phyloP scores from a whole-genome alignment of 2,113 vertebrate species.

The Cynoglossus semilaevis region DNA sequence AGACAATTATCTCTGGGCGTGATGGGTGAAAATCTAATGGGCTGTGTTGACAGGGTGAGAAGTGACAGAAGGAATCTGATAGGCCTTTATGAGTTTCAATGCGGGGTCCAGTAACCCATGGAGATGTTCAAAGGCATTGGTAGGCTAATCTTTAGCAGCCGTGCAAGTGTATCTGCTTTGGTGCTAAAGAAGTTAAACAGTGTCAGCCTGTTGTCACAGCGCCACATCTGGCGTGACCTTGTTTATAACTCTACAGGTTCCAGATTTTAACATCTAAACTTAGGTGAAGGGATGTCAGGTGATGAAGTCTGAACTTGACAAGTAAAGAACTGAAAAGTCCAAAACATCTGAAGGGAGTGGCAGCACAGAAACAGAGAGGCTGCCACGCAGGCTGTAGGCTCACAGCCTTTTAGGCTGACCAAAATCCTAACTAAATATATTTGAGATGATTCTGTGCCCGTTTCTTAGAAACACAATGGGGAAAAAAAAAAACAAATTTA shows the following conservation, averaged over 20 bases:
- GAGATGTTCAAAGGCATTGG: not conserved
- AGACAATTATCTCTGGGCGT: not conserved
- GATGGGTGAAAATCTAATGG: not conserved
- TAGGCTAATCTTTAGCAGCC: not conserved
- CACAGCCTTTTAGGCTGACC: constrained; percentile 3
- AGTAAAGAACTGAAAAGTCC: constrained; percentile 2
- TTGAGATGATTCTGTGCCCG: constrained; percentile 24
- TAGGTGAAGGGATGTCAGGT: constrained; percentile 2
- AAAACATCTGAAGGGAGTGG: constrained; percentile 15
- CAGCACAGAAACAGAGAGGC: not conserved
- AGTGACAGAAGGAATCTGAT: not conserved
- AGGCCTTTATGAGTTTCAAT: not conserved
- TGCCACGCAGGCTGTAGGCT: constrained; percentile 13
- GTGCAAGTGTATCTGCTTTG: not conserved
- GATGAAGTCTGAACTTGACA: constrained; percentile 5
- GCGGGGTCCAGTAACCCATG: not conserved
- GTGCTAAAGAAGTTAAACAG: not conserved
- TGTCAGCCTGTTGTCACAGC: not conserved
- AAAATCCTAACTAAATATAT: constrained; percentile 21
- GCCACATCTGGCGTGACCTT: not conserved
- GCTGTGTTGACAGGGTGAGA: not conserved
- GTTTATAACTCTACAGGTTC: not conserved
- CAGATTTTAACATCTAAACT: constrained; percentile 3
- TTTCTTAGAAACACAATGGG: constrained; percentile 26
- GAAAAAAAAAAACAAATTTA: constrained; percentile 19